These are phyloP conservation scores for Corynorhinus townsendii DNA, from an alignment of 2,113 vertebrate genomes.

Conservation along the genomic window DNA sequence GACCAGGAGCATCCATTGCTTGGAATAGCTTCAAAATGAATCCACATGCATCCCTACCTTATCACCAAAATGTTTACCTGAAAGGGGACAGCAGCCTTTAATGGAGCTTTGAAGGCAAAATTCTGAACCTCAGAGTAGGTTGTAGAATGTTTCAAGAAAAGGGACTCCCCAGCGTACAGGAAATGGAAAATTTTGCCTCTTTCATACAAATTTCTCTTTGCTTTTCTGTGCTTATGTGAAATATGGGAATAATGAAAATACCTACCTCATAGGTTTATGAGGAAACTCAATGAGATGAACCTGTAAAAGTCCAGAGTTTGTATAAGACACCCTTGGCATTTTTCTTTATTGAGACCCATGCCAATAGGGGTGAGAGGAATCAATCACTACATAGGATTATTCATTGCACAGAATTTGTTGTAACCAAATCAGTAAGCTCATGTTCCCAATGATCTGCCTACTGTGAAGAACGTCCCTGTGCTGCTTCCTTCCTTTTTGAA, in stretches of 20 bases:
- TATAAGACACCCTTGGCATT: fast-evolving
- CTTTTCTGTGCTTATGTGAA: neutral
- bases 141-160: neutral
- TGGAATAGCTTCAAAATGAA: neutral
- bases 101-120: neutral
- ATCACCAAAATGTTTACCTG: neutral
- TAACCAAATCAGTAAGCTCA: neutral
- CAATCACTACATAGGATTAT: too few relatives aligned
- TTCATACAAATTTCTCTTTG: neutral
- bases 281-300: neutral
- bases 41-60: neutral
- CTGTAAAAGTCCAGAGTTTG: neutral
- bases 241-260: neutral
- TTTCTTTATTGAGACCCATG: neutral
- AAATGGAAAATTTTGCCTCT: neutral
- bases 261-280: fast-evolving
- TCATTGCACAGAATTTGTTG: neutral
- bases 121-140: neutral
- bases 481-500: neutral
- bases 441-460: neutral
- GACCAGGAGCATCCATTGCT: fast-evolving
- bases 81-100: neutral
- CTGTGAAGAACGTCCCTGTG: neutral
- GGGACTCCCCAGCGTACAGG: neutral
- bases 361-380: neutral